phyloP scores from a whole-genome alignment of 2,113 vertebrate genomes.

The Podarcis cretensis region DNA sequence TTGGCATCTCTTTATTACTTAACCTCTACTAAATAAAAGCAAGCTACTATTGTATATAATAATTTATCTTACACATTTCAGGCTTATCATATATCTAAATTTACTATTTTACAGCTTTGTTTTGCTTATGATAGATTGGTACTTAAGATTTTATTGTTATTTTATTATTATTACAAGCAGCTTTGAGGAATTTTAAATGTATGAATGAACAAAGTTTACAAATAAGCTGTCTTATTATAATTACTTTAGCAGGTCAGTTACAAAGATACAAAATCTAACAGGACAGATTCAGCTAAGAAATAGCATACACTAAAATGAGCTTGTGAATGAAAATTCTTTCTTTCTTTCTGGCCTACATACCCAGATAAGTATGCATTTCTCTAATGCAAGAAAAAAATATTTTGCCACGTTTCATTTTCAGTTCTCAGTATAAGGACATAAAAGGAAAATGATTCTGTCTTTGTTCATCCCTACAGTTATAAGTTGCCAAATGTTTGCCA shows the following conservation, averaged over 20 bases:
- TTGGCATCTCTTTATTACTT: conserved; percentile 11
- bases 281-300: too few species aligned
- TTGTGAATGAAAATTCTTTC: background rate
- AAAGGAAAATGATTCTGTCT: background rate
- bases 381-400: background rate
- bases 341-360: background rate
- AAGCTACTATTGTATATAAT: background rate
- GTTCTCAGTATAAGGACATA: background rate
- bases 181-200: background rate
- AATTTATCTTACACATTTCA: conserved; percentile 25
- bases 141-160: background rate
- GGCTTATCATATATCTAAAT: background rate
- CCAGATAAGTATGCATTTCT: background rate
- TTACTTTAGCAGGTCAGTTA: background rate
- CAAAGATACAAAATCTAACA: background rate
- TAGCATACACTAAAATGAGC: background rate
- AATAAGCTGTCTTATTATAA: background rate
- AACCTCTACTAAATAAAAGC: conserved; percentile 1
- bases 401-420: background rate
- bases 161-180: background rate
- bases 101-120: background rate
- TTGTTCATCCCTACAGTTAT: background rate
- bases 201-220: background rate
- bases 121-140: background rate
- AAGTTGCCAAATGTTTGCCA: background rate